Base-by-base conservation (phyloP, 2,888 invertebrate species). In the Ptychoptera contaminata region DNA sequence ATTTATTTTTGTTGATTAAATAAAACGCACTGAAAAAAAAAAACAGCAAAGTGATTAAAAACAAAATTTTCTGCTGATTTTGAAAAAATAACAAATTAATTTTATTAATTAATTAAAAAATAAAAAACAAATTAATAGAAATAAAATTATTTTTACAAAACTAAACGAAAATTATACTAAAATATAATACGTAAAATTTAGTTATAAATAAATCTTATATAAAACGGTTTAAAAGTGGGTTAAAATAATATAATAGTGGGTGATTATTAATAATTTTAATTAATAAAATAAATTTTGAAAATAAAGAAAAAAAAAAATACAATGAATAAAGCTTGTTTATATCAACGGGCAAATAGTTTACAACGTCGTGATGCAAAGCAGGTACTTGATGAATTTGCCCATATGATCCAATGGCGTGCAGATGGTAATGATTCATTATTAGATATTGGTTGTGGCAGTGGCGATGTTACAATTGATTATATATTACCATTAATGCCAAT, bases 391-490 rank as follows among this genome's bases (percentile, higher is more conserved):
- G 76, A 80, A 54, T 82, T 76, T 57, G 62, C 71, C 7, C 60
- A 65, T 8, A 63, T 69, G 52, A 63, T 82, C 30, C 66, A 70
- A 48, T 79, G 77, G 77, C 67, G 67, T 43, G 53, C 59, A 11
- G 64, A 65, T 42, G 68, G 67, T 0, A 61, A 65, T 10, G 71
- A 71, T 42, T 60, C 61, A n/a, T 58, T 78, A 34, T 54, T 80
- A 46, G 86, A 86, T 54, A 70, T 85, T 35, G 86, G 86, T 1
- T 80, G 79, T 48, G 86, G 83, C 0, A 77, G 80, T 34, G 83
- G 84, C 0, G 73, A 76, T 53, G 77, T 83, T 10, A 74, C 77
- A 1, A 68, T 72, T 44, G 72, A 76, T n/a, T 63, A 76, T 30
- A 61, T 87, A 46, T 64, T 76, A 48, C 76, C 77, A 1, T 65